Conservation (phyloP, 2,113 vertebrate species). For the Himantopus leucocephalus region DNA sequence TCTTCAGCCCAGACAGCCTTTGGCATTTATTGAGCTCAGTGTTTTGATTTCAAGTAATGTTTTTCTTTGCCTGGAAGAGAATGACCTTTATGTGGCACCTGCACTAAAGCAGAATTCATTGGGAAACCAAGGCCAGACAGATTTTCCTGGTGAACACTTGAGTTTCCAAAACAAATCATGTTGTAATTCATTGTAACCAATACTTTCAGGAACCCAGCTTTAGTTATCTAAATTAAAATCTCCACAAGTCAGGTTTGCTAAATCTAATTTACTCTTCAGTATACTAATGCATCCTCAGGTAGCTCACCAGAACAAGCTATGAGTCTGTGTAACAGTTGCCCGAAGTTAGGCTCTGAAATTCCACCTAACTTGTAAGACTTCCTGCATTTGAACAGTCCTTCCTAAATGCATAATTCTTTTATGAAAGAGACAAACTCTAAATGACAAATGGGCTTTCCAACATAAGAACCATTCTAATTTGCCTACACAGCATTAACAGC, state of each 20-base stretch:
- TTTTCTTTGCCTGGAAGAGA: not conserved
- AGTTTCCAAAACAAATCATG: constrained; percentile 19
- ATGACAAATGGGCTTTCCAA: not conserved
- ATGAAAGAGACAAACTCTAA: not conserved
- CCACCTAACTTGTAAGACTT: not conserved
- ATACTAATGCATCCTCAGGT: not conserved
- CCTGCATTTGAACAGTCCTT: not conserved
- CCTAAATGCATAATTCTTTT: not conserved
- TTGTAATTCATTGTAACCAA: not conserved
- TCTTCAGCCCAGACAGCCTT: not conserved
- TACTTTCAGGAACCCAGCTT: not conserved
- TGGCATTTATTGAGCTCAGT: not conserved
- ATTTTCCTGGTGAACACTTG: not conserved
- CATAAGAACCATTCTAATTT: not conserved
- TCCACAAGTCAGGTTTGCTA: not conserved
- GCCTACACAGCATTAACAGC: not conserved
- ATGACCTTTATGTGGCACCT: not conserved
- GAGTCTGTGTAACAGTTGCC: not conserved
- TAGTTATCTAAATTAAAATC: constrained; percentile 51
- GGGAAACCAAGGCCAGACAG: constrained; percentile 19
- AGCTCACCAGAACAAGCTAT: not conserved
- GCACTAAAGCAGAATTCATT: not conserved
- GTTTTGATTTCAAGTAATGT: not conserved
- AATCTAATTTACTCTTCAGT: not conserved
- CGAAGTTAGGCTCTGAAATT: not conserved